These are phyloP conservation scores for Liodrosophila aerea DNA, from an alignment of 2,888 invertebrate genomes.

Conservation along the genomic window DNA sequence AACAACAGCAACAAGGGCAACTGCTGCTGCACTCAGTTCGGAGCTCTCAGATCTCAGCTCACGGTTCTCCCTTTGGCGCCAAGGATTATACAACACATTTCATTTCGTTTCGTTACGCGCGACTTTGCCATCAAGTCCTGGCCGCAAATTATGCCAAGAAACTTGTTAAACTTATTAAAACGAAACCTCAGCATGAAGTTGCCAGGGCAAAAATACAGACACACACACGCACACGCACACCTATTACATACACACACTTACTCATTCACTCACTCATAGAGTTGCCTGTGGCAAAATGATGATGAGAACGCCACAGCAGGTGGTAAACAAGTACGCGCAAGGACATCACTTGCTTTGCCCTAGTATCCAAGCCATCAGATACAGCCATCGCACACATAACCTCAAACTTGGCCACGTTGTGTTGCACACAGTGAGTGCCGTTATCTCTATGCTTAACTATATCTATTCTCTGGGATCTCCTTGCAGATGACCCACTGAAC, in stretches of 20 bases:
- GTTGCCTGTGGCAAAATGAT: conserved; percentile 35
- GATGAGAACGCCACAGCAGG: conserved; percentile 51
- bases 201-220: conserved; percentile 54
- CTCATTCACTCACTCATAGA: conserved; percentile 1
- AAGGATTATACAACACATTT: conserved; percentile 38
- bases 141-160: conserved; percentile 76
- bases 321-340: conserved; percentile 55
- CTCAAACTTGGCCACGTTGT: background rate
- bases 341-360: conserved; percentile 35
- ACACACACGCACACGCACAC: conserved; percentile 7
- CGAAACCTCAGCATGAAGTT: conserved; percentile 74
- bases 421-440: background rate
- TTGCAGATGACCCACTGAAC: background rate
- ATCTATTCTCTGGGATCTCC: background rate
- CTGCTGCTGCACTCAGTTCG: conserved; percentile 25
- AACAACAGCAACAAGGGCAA: conserved; percentile 5
- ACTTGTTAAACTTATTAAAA: conserved; percentile 78
- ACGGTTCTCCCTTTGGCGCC: conserved; percentile 6
- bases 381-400: background rate
- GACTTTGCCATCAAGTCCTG: conserved; percentile 40
- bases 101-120: conserved; percentile 25
- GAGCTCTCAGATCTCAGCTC: background rate
- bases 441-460: conserved; percentile 3
- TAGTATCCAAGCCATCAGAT: conserved; percentile 8
- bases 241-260: conserved; percentile 7